Evolutionary conservation across 2,888 invertebrate genomes (phyloP).

Genomic region (Chrysotoxum bicinctum): DNA sequence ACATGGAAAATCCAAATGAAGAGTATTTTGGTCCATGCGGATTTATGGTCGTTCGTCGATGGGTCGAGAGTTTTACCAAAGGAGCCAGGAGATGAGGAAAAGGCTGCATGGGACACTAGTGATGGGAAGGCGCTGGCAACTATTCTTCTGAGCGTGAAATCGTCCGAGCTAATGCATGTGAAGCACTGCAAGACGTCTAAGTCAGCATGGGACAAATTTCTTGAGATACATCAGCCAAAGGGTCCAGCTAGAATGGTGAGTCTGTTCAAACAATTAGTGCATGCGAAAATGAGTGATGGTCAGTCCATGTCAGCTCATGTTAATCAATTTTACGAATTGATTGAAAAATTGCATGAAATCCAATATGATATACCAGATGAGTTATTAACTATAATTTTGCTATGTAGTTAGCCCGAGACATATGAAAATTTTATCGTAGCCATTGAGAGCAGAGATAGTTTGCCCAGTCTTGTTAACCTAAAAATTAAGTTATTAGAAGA

Average conservation of each 20-base stretch:
- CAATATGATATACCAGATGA: too few species aligned
- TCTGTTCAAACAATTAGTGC: neutral
- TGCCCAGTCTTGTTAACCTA: neutral
- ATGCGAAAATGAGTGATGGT: neutral
- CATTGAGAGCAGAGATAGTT: neutral
- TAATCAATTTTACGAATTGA: neutral
- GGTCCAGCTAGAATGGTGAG: neutral
- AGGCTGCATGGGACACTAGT: too few species aligned
- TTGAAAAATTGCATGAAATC: neutral
- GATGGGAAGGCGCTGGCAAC: too few species aligned
- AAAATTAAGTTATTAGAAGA: neutral
- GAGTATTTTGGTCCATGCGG: too few species aligned
- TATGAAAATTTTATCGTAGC: too few species aligned
- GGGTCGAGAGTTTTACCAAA: neutral
- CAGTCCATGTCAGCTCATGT: neutral
- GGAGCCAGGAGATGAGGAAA: neutral
- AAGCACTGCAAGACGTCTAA: too few species aligned
- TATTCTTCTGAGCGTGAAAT: too few species aligned
- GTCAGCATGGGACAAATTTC: neutral
- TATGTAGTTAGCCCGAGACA: neutral
- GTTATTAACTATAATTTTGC: neutral
- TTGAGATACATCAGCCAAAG: neutral
- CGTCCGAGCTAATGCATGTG: too few species aligned
- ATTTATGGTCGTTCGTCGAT: too few species aligned
- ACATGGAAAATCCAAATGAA: too few species aligned